Percentiles rank a stretch among this genome's conserved stretches.
Evolutionary conservation across 2,888 invertebrate species (phyloP).

Genomic region (Pristionchus japonicus): DNA sequence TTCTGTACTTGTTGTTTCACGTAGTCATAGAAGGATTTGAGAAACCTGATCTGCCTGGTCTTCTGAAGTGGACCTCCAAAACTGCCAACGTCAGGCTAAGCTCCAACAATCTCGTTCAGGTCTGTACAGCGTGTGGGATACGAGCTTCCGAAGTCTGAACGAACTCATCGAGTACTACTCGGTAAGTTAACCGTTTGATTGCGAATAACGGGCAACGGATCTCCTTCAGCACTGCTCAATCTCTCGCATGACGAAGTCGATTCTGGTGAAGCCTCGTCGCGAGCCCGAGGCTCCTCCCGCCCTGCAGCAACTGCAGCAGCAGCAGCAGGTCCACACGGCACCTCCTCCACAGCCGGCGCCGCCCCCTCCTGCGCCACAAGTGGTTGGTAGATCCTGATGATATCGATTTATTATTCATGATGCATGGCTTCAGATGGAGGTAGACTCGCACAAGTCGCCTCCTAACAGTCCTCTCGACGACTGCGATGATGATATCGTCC

Average conservation of each 20-base stretch:
- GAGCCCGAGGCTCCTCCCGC: background rate
- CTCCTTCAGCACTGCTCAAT: constrained; percentile 13
- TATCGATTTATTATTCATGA: background rate
- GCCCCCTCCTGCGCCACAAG: background rate
- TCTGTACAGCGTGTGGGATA: constrained; percentile 43
- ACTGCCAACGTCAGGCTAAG: too few species aligned
- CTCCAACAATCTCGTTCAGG: too few species aligned
- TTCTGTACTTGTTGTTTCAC: too few species aligned
- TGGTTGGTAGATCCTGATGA: background rate
- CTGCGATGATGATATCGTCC: constrained; percentile 29
- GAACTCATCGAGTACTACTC: constrained; percentile 31
- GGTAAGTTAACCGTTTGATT: background rate
- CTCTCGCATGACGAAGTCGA: constrained; percentile 22
- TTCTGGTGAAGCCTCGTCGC: background rate
- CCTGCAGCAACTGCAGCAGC: constrained; percentile 4
- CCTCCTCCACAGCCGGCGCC: constrained; percentile 3
- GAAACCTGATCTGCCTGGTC: too few species aligned
- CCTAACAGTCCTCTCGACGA: constrained; percentile 2
- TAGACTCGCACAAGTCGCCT: background rate
- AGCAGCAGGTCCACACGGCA: background rate
- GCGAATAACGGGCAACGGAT: too few species aligned
- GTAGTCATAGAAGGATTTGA: too few species aligned
- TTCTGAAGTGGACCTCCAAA: too few species aligned
- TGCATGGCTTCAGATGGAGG: background rate
- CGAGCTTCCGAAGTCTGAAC: constrained; percentile 24